These are phyloP conservation scores for Clarias pachynema DNA, from an alignment of 2,797 vertebrate species.

Conservation along the genomic window DNA sequence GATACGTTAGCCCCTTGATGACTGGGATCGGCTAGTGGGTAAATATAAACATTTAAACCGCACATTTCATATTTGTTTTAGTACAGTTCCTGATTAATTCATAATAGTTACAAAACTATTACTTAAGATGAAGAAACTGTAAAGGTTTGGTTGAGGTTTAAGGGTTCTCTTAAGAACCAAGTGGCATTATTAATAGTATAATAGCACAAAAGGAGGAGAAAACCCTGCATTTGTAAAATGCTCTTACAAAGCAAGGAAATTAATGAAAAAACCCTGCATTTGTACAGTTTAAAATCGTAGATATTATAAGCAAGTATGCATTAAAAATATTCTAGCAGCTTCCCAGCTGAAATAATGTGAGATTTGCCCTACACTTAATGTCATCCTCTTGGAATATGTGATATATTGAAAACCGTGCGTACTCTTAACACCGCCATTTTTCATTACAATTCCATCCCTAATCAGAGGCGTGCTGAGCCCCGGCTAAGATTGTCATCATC, in stretches of 20 bases:
- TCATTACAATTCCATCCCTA: slow-evolving; percentile 11
- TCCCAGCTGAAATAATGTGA: not conserved
- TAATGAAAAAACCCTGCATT: not conserved
- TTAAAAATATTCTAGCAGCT: not conserved
- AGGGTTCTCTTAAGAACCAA: not conserved
- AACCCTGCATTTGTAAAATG: not conserved
- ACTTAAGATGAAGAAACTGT: not conserved
- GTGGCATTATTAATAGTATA: not conserved
- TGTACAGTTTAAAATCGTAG: not conserved
- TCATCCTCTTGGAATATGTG: not conserved
- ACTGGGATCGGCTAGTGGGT: not conserved
- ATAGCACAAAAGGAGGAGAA: no score
- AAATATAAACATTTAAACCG: not conserved
- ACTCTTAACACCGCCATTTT: slow-evolving; percentile 3
- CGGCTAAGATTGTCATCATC: slow-evolving; percentile 28
- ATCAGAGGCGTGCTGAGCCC: slow-evolving; percentile 32
- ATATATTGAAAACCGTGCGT: not conserved
- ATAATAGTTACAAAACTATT: not conserved
- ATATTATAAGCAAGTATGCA: not conserved
- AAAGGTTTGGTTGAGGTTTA: not conserved
- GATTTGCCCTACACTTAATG: not conserved
- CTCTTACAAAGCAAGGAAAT: not conserved
- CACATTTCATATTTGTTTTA: not conserved
- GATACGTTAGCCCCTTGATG: not conserved
- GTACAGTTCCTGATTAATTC: not conserved